Conservation (phyloP, 2,113 vertebrate species). For the Clinocottus analis region DNA sequence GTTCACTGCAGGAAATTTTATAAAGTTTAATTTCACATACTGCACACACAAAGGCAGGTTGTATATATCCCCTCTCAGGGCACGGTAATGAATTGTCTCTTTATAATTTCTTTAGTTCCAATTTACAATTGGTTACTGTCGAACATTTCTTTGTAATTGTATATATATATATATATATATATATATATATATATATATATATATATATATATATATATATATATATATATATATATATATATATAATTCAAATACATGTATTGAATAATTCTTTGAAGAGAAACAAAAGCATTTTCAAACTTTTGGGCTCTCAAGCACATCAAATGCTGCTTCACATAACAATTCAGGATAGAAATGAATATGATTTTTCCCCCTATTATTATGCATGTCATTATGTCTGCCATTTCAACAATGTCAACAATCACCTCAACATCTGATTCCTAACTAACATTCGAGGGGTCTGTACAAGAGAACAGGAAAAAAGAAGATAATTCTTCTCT, state of each 20-base stretch:
- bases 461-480: constrained; percentile 54
- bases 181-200: no score
- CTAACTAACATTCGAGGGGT: constrained; percentile 65
- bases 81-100: neutral
- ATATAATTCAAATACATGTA: no score
- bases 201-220: no score
- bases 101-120: neutral
- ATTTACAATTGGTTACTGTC: neutral
- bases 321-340: neutral
- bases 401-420: constrained; percentile 67
- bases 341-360: constrained; percentile 29
- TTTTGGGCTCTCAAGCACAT: neutral
- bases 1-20: neutral
- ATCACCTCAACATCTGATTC: constrained; percentile 62
- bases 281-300: neutral
- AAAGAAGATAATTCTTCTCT: constrained; percentile 50
- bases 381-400: constrained; percentile 54
- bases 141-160: no score
- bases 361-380: constrained; percentile 29
- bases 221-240: neutral
- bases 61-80: no score
- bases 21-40: neutral
- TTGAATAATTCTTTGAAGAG: no score
- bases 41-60: neutral
- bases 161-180: no score